phyloP scores from a whole-genome alignment of 2,888 invertebrate species.

The Atherix ibis region DNA sequence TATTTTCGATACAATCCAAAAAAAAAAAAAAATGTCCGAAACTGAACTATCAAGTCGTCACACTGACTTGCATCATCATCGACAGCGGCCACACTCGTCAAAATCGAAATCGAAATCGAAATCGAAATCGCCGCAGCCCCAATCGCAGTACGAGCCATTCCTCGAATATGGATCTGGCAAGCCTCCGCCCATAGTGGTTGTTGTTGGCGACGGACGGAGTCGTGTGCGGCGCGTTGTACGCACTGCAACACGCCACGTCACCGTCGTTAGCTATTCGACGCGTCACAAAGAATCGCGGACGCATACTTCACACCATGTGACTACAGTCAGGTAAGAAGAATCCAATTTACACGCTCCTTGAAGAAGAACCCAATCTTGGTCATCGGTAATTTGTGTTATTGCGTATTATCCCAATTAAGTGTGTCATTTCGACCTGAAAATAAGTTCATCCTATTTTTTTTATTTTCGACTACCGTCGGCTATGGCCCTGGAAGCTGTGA shows the following conservation, averaged over 20 bases:
- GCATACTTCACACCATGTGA: slow-evolving; percentile 33
- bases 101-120: background rate
- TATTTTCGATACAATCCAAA: too few relatives aligned
- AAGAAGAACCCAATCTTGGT: too few relatives aligned
- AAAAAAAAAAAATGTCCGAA: slow-evolving; percentile 7
- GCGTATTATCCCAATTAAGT: background rate
- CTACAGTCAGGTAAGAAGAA: slow-evolving; percentile 31
- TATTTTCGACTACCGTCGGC: too few relatives aligned
- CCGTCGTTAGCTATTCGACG: slow-evolving; percentile 33
- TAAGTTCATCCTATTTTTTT: too few relatives aligned
- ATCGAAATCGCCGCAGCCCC: background rate
- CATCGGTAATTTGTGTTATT: too few relatives aligned
- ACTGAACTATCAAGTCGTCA: slow-evolving; percentile 6
- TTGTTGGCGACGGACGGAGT: slow-evolving; percentile 32
- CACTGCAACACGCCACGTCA: slow-evolving; percentile 32
- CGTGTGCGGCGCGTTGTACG: slow-evolving; percentile 32
- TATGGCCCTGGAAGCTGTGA: too few relatives aligned
- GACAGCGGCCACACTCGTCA: background rate
- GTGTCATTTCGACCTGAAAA: too few relatives aligned
- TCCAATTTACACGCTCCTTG: slow-evolving; percentile 5
- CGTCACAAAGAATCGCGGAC: slow-evolving; percentile 32
- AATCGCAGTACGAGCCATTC: slow-evolving; percentile 22
- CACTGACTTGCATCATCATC: slow-evolving; percentile 3
- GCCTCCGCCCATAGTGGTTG: slow-evolving; percentile 31
- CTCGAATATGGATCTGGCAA: slow-evolving; percentile 28